Percentiles rank a stretch among this genome's conserved stretches.
Evolutionary conservation across 2,888 invertebrate genomes (phyloP).

Genomic region (Ennomos quercinarius): DNA sequence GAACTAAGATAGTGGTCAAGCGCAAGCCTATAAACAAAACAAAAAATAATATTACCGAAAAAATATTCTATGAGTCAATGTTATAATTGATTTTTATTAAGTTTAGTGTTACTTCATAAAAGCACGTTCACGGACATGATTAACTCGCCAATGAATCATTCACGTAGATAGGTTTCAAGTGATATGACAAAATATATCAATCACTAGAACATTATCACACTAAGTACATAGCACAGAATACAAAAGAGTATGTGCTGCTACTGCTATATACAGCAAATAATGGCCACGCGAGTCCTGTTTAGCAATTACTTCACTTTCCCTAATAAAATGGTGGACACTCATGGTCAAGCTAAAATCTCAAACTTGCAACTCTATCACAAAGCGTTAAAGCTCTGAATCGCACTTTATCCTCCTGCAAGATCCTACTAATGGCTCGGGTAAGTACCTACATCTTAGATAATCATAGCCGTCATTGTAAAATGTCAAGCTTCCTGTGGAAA

Average conservation of each 20-base stretch:
- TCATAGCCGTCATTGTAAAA: conserved; percentile 40
- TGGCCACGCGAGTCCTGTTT: conserved; percentile 15
- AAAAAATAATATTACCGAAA: too few relatives aligned
- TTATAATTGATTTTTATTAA: too few relatives aligned
- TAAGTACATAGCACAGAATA: not conserved
- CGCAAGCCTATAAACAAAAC: too few relatives aligned
- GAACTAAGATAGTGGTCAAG: too few relatives aligned
- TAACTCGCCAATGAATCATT: conserved; percentile 1
- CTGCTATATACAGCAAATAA: not conserved
- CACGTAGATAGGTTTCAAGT: conserved; percentile 3
- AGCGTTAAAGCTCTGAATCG: conserved; percentile 1
- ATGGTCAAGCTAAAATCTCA: not conserved
- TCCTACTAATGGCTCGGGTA: conserved; percentile 16
- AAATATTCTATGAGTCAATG: too few relatives aligned
- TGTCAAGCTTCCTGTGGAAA: conserved; percentile 56
- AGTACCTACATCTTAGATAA: conserved; percentile 27
- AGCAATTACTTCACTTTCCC: conserved; percentile 31
- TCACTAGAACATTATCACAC: not conserved
- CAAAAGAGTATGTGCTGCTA: not conserved
- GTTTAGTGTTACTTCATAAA: too few relatives aligned
- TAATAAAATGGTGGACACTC: conserved; percentile 11
- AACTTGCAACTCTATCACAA: not conserved
- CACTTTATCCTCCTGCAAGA: not conserved
- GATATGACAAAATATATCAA: not conserved
- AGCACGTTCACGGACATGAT: not conserved